phyloP scores from a whole-genome alignment of 2,888 invertebrate genomes.

The Ctenicera cuprea region DNA sequence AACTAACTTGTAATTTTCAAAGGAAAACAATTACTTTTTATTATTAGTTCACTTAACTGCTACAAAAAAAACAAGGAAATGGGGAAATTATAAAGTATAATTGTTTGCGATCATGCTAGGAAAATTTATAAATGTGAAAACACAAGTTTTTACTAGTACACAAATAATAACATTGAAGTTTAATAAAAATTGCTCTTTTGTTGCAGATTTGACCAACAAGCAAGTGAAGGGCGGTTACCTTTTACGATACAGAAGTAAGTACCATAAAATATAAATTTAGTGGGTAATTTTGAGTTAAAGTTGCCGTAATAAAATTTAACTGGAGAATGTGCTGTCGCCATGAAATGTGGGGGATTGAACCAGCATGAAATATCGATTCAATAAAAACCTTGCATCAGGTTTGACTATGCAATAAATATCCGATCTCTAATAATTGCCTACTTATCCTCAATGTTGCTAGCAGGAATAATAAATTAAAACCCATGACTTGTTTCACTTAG shows the following conservation, averaged over 20 bases:
- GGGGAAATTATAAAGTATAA: too few relatives aligned
- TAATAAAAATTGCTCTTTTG: conserved; percentile 9
- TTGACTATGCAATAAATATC: neutral
- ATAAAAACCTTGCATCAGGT: conserved; percentile 6
- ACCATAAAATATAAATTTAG: conserved; percentile 39
- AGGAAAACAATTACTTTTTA: conserved; percentile 11
- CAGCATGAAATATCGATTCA: conserved; percentile 21
- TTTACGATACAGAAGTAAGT: conserved; percentile 86
- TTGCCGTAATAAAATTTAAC: conserved; percentile 21
- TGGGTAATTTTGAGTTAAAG: conserved; percentile 10
- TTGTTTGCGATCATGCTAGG: too few relatives aligned
- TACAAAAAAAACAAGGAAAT: too few relatives aligned
- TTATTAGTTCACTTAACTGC: neutral
- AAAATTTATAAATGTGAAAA: too few relatives aligned
- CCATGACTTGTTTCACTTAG: too few relatives aligned
- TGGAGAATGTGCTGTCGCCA: conserved; percentile 9
- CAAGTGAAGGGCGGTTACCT: conserved; percentile 86
- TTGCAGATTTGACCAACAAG: conserved; percentile 73
- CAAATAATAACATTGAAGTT: too few relatives aligned
- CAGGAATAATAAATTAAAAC: neutral
- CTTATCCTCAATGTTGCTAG: neutral
- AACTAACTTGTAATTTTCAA: conserved; percentile 2
- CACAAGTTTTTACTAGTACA: too few relatives aligned
- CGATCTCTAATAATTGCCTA: neutral
- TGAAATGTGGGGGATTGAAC: conserved; percentile 3